These are phyloP conservation scores for Phymanthus crucifer DNA, from an alignment of 92 coral and sea anemone genomes.

Conservation along the genomic window DNA sequence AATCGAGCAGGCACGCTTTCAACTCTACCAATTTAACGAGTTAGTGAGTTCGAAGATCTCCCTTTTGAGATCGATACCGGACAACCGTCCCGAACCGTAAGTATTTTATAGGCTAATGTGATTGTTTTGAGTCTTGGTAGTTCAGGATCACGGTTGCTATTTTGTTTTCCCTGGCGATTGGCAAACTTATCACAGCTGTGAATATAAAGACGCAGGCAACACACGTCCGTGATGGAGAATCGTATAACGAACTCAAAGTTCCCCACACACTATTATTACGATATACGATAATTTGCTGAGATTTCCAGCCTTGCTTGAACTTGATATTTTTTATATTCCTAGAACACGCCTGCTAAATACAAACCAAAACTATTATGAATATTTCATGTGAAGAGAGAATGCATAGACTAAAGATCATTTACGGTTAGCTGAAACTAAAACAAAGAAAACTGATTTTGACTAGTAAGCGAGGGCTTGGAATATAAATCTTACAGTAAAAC, in stretches of 20 bases:
- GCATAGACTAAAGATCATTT: constrained; percentile 24
- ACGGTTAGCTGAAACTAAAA: constrained; percentile 4
- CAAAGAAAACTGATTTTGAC: not conserved
- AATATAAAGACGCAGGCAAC: not conserved
- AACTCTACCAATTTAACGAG: constrained; percentile 85
- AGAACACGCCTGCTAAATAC: constrained; percentile 6
- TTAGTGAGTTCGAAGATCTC: constrained; percentile 89
- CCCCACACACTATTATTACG: not conserved
- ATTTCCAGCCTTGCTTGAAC: not conserved
- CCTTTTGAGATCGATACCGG: constrained; percentile 83
- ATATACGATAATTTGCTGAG: too few species aligned
- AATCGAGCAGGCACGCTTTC: constrained; percentile 61
- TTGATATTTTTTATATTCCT: constrained; percentile 2
- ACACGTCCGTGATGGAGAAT: not conserved
- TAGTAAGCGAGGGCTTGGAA: not conserved
- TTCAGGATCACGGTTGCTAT: constrained; percentile 6
- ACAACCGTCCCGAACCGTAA: constrained; percentile 85
- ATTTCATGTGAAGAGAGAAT: constrained; percentile 19
- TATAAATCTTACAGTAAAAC: not conserved
- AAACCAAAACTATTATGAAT: constrained; percentile 21
- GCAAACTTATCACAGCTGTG: constrained; percentile 6
- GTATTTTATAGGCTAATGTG: constrained; percentile 24
- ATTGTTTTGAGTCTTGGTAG: constrained; percentile 16
- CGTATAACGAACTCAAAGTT: not conserved
- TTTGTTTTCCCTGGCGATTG: not conserved